These are phyloP conservation scores for Luffia ferchaultella DNA, from an alignment of 2,888 invertebrate species.

Conservation along the genomic window DNA sequence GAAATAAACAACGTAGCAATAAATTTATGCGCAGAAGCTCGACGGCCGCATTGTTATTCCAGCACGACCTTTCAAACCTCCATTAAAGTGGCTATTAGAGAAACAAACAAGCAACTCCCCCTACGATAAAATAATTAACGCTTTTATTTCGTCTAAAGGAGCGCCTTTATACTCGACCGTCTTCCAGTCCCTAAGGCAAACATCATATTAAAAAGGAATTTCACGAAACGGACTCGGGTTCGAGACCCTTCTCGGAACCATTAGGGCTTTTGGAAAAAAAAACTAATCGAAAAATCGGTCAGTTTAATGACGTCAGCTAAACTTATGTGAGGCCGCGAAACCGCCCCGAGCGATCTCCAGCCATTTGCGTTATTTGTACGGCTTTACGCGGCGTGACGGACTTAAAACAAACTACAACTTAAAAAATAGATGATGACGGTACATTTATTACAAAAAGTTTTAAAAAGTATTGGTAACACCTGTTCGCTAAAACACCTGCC, in stretches of 20 bases:
- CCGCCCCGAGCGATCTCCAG: conserved; percentile 23
- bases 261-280: conserved; percentile 21
- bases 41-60: conserved; percentile 31
- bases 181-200: conserved; percentile 30
- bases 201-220: conserved; percentile 37
- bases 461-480: conserved; percentile 37
- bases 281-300: conserved; percentile 42
- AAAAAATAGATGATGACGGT: conserved; percentile 34
- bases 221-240: conserved; percentile 30
- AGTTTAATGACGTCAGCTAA: conserved; percentile 54
- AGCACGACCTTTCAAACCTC: conserved; percentile 36
- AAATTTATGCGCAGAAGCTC: conserved; percentile 47
- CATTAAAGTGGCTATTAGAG: conserved; percentile 61
- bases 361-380: conserved; percentile 31
- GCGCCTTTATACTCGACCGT: conserved; percentile 25
- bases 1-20: conserved; percentile 25
- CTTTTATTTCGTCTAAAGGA: conserved; percentile 47
- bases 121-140: conserved; percentile 61
- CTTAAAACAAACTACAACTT: conserved; percentile 50
- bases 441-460: conserved; percentile 21
- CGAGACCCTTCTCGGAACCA: conserved; percentile 18
- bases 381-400: conserved; percentile 44
- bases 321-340: conserved; percentile 26
- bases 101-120: conserved; percentile 61
- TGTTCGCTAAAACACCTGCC: conserved; percentile 45